Evolutionary conservation across 2,113 vertebrate genomes (phyloP), one percentile per base, ranked within the genome.

Genomic region (Xiphias gladius): DNA sequence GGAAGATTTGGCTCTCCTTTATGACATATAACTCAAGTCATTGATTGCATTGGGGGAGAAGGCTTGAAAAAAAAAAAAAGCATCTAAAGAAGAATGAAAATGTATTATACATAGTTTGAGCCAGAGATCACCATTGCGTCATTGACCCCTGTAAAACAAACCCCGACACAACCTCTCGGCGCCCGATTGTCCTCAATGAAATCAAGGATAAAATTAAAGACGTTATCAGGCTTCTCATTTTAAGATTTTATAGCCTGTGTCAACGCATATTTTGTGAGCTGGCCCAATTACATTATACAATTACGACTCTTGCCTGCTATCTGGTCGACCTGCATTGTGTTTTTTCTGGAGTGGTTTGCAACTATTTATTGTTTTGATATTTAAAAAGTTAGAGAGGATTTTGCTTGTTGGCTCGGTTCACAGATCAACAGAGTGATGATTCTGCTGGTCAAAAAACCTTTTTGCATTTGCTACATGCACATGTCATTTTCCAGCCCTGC

Each of bases 1-100:
- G 52, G 71, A 85, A 66, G 69, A 77, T 67, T 88, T 80, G 9
- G 59, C 58, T 57, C 14, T 71, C 30, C 28, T 75, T 17, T 50
- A n/a, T n/a, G 39, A 80, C 41, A 30, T 37, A 43, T 13, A 73
- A 22, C 20, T 71, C 46, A 41, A 80, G 28, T 71, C 43, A 79
- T 13, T 26, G 11, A 66, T 5, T 26, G 46, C 71, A 59, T 24
- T n/a, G 54, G 57, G 39, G 46, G n/a, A n/a, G n/a, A n/a, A n/a
- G n/a, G n/a, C n/a, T 35, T 35, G 6, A 35, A 35, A 35, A 35
- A 35, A 35, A 35, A 35, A 81, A 75, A 81, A 69, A 57, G 37
- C 54, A 37, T 30, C 19, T 24, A 24, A 19, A 11, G 17, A 61
- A 46, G 46, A 35, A 63, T 43, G n/a, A 22, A 54, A 54, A 32